phyloP scores from a whole-genome alignment of 2,888 invertebrate genomes.

The Calliphora vomitoria region DNA sequence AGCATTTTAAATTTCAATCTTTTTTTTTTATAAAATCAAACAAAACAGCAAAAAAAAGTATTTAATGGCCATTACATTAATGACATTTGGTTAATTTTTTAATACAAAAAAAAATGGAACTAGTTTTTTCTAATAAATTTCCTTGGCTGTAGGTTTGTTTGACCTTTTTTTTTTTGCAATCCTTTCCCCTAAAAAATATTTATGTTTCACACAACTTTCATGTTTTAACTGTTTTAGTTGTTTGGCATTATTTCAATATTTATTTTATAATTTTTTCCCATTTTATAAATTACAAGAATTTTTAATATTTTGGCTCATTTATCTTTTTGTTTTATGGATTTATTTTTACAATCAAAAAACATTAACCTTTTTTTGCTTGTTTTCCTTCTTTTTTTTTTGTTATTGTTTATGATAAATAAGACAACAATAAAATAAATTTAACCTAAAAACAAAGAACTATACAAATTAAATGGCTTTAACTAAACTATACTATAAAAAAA shows the following conservation, averaged over 20 bases:
- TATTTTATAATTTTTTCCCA: constrained; percentile 3
- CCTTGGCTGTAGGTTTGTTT: too few species aligned
- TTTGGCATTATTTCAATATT: constrained; percentile 40
- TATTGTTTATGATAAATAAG: background rate
- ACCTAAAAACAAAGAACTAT: background rate
- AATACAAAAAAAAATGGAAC: too few species aligned
- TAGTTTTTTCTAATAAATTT: too few species aligned
- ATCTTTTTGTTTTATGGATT: constrained; percentile 7
- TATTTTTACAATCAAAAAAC: constrained; percentile 1
- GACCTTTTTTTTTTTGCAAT: background rate
- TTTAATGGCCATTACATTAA: background rate
- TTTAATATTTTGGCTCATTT: constrained; percentile 54
- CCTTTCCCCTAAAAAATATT: background rate
- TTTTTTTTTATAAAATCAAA: background rate
- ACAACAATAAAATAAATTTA: background rate
- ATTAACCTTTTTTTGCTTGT: background rate
- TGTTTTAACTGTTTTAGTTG: constrained; percentile 11
- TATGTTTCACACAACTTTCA: background rate
- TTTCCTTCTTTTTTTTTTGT: background rate
- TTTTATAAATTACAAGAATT: constrained; percentile 43
- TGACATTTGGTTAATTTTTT: too few species aligned
- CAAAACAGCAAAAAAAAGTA: background rate
- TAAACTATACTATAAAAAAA: background rate
- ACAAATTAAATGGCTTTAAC: constrained; percentile 4
- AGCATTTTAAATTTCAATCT: too few species aligned